Base-by-base conservation (phyloP, 1,140 invertebrate species). In the Hylaeus anthracinus region DNA sequence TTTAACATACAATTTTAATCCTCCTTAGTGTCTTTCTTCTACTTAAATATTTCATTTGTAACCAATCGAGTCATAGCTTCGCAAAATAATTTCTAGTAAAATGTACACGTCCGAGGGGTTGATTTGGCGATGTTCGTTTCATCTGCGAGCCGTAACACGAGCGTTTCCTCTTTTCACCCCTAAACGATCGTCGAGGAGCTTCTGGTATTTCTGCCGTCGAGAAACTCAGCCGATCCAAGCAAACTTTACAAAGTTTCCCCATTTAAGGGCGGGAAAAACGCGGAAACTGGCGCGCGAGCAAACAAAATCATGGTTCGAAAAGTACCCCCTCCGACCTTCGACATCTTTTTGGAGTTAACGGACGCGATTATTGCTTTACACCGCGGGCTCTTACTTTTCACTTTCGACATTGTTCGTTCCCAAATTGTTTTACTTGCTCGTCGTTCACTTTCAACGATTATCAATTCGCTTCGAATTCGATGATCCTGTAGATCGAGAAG, bases 201-300 rank as follows among this genome's bases (percentile, higher is more conserved):
- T 63, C 77, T 56, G 77, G 71, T 73, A 79, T 73, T 79, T 79
- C 77, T 61, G 53, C 6, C 70, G 43, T 12, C 64, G 79, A 71
- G 71, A 75, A 84, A 86, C 81, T 87, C 76, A 72, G 45, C 70
- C 73, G 82, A 51, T 66, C 74, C 51, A 56, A 26, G 66, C 82
- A 66, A 87, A 87, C 70, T 87, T 87, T 79, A 73, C 66, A 79
- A 87, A 87, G 81, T 87, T 87, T 84, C 85, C 81, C 82, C 85
- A 86, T 84, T 84, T 87, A 84, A 75, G 61, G 56, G 65, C 2
- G 51, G 71, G 72, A 83, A 86, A 86, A 86, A 86, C 74, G 81
- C 73, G 77, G 75, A 80, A 79, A 83, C 81, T 83, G 60, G 70
- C 41, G 70, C 41, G 56, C 79, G 61, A 72, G 75, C 84, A 86